Evolutionary conservation across 2,113 vertebrate genomes (phyloP).

Genomic region (Elaphurus davidianus): DNA sequence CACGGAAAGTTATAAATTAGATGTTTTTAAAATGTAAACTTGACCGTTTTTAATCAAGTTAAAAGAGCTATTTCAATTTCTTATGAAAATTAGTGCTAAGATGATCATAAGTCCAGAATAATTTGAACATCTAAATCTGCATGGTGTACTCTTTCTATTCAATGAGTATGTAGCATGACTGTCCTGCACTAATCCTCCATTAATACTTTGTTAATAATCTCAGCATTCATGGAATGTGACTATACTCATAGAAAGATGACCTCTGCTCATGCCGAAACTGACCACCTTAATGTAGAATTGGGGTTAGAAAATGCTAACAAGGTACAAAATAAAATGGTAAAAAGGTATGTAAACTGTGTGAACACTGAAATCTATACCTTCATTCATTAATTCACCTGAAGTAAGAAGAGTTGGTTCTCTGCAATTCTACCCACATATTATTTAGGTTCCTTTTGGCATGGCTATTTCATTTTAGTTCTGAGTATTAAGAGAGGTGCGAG

Average conservation of each 20-base stretch:
- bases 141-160: not conserved
- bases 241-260: not conserved
- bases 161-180: not conserved
- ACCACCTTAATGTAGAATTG: not conserved
- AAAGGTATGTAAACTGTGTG: not conserved
- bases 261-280: not conserved
- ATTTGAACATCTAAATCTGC: constrained; percentile 2
- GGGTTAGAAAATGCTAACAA: not conserved
- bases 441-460: not conserved
- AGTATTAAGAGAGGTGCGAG: not conserved
- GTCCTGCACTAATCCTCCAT: not conserved
- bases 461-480: not conserved
- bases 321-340: not conserved
- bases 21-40: constrained; percentile 49
- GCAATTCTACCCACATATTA: fast-evolving
- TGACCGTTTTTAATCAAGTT: constrained; percentile 38
- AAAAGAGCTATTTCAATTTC: constrained; percentile 47
- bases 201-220: constrained; percentile 17
- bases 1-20: constrained; percentile 69
- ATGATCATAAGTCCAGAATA: not conserved
- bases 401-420: not conserved
- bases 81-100: constrained; percentile 23
- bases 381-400: not conserved
- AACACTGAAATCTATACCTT: not conserved
- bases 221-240: not conserved